Base-by-base conservation (phyloP, 2,888 invertebrate species). In the Lasioglossum malachurum region DNA sequence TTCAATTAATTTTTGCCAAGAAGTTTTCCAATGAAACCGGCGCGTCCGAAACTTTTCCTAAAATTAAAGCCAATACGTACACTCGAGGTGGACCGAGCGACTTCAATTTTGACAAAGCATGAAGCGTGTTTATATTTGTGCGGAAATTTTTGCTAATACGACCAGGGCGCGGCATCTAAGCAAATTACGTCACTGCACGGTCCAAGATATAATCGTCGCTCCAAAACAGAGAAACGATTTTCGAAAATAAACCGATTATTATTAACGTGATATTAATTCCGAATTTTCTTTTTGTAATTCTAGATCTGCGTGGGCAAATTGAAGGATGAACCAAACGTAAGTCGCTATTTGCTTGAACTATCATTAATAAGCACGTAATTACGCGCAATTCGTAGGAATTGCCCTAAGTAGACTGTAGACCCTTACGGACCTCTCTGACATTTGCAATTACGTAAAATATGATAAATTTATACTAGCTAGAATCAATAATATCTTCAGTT, bases 251-350 rank as follows among this genome's bases (percentile, higher is more conserved):
- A 49, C 0, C 8, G n/a, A 38, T 10, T 10, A 38, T 12, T 12
- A 19, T 67, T 41, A 0, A 27, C n/a, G 12, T 1, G 31, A 27
- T 27, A 67, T 71, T 81, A 75, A 84, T 75, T 14, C 1, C 4
- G 10, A 73, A 78, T 78, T 85, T 77, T 72, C 38, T 84, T 46
- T 46, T 67, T 82, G 4, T 0, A 46, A 67, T 95, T 95, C 81
- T 94, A 96, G 96, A 95, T 96, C 92, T 96, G 96, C 96, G 96
- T 96, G 86, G 95, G 96, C 91, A 96, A 96, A 88, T 95, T 96
- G 88, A 96, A 96, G 92, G 96, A 96, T 92, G 96, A 96, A 91
- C 96, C 96, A 93, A 96, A 95, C 90, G 96, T 96, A 95, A 95
- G 96, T 94, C 10, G 35, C 41, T 53, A 71, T 80, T 83, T 44